Evolutionary conservation across 2,888 invertebrate genomes (phyloP).

Genomic region (Xiphydria camelus): DNA sequence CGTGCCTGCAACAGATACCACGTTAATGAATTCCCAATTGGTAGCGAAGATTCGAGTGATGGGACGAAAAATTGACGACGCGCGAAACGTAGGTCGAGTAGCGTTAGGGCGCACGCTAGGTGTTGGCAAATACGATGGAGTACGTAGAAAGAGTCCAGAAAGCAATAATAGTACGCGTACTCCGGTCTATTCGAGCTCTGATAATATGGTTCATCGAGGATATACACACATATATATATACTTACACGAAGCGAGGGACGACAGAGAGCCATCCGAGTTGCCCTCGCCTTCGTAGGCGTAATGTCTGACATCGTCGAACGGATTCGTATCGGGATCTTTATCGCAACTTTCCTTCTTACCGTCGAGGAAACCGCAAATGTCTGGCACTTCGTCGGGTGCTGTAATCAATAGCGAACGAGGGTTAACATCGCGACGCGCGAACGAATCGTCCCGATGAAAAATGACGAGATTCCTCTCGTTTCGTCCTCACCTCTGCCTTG

Average conservation of each 20-base stretch:
- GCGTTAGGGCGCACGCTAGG: no score
- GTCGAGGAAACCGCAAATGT: constrained; percentile 87
- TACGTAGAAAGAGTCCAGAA: no score
- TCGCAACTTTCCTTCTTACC: constrained; percentile 89
- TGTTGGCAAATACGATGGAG: no score
- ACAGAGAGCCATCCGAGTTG: constrained; percentile 87
- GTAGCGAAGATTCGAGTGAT: constrained; percentile 4
- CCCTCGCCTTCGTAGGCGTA: constrained; percentile 98
- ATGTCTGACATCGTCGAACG: constrained; percentile 95
- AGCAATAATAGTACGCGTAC: no score
- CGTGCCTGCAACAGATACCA: constrained; percentile 69
- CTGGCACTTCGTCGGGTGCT: constrained; percentile 70
- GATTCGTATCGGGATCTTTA: constrained; percentile 87
- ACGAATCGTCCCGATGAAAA: no score
- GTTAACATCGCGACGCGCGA: constrained; percentile 48
- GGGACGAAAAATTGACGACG: not conserved
- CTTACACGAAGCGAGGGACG: constrained; percentile 86
- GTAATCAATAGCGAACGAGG: no score
- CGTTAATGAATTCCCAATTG: no score
- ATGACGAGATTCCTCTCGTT: not conserved
- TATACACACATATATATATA: constrained; percentile 28
- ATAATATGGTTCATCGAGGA: not conserved
- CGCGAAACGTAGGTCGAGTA: constrained; percentile 1
- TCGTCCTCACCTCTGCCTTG: constrained; percentile 59
- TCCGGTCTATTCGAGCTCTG: no score